phyloP scores from a whole-genome alignment of 2,888 invertebrate species.

The Chloroclysta siterata region DNA sequence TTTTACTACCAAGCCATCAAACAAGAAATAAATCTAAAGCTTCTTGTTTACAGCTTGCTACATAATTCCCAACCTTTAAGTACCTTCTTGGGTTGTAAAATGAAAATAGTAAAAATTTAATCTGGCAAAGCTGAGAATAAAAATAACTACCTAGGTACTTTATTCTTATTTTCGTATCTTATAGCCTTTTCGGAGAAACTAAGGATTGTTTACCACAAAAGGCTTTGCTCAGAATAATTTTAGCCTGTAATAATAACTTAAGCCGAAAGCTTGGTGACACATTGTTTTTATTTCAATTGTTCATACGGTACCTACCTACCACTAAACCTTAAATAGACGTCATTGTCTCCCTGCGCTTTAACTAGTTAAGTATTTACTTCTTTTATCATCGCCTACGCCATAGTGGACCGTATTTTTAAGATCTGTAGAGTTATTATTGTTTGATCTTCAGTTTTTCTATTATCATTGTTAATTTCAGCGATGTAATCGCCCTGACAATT shows the following conservation, averaged over 20 bases:
- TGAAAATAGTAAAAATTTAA: constrained; percentile 9
- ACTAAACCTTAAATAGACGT: constrained; percentile 64
- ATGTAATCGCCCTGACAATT: constrained; percentile 75
- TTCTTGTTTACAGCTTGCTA: constrained; percentile 3
- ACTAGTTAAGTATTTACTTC: constrained; percentile 62
- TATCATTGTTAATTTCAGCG: constrained; percentile 75
- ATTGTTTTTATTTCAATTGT: constrained; percentile 44
- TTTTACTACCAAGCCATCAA: not conserved
- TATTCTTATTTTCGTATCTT: constrained; percentile 11
- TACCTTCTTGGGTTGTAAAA: constrained; percentile 10
- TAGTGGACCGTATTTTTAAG: constrained; percentile 48
- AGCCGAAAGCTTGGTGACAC: constrained; percentile 3
- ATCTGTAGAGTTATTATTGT: constrained; percentile 45
- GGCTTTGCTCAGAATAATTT: constrained; percentile 15
- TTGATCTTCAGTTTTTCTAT: constrained; percentile 50
- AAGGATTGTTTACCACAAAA: constrained; percentile 10
- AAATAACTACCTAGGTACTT: constrained; percentile 8
- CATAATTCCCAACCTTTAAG: constrained; percentile 3
- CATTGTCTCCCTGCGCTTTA: constrained; percentile 64
- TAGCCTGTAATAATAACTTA: not conserved
- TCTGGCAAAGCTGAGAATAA: constrained; percentile 11
- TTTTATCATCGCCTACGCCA: constrained; percentile 42
- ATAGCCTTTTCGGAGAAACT: constrained; percentile 18
- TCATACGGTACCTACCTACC: constrained; percentile 48
- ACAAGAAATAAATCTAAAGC: not conserved